These are phyloP conservation scores for human DNA, from an alignment of 2,113 vertebrate genomes.

Conservation along the genomic window GRCh38 chr4:3112001-3112500, in stretches of 20 bases:
- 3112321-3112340: neutral
- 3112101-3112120: neutral
- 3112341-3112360: too few species aligned
- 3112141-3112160: neutral
- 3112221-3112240: neutral
- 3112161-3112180: neutral
- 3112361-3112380: neutral
- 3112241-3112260: neutral
- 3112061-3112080: neutral
- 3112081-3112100: neutral
- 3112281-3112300: neutral
- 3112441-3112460: neutral
- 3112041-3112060: neutral
- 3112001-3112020: neutral
- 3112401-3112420: too few species aligned
- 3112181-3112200: neutral
- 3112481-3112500: neutral
- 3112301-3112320: too few species aligned
- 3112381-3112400: rapidly evolving
- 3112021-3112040: neutral
- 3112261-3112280: neutral
- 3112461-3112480: neutral
- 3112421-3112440: too few species aligned
- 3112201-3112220: neutral
- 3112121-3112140: neutral